Base-by-base conservation (phyloP, 2,888 invertebrate species). In the Rhabditophanes sp. region DNA sequence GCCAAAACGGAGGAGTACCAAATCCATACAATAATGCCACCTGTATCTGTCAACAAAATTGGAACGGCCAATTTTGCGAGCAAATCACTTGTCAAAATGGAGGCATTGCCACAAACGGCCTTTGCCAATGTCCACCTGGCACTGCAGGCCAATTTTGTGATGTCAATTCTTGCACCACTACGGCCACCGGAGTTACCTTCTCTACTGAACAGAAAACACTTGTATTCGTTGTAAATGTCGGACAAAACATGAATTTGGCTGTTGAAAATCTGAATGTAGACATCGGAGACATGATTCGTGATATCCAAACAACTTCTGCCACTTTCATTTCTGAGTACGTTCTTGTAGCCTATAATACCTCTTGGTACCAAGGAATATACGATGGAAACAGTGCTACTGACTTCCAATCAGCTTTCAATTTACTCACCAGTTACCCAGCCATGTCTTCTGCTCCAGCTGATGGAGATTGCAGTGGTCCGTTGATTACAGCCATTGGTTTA, bases 1-100 rank as follows among this genome's bases (percentile, higher is more conserved):
- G 55, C 35, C 35, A 38, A 21, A 53, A 55, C 23, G 55, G 55
- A 7, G 55, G 55, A 30, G 53, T 52, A 12, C 11, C 33, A 11
- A 49, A 51, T 25, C 48, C 51, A 11, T 33, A 33, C 4, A 51
- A 48, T 24, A 47, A 44, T 15, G 16, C 39, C 7, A 44, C 42
- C 21, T 55, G 55, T 35, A 44, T 53, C 33, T 55, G 55, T 30
- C 48, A 46, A 17, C 37, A 44, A 11, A 39, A 43, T 22, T 55
- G 35, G 33, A 34, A 22, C 22, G 55, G 53, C 32, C 30, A 35
- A 18, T 31, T 15, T 27, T 55, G 55, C 42, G 39, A 49, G 30
- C 34, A 34, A 5, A 45, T 50, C 35, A 32, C 35, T 25, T 55
- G 55, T 27, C 42, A 39, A 15, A 55, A 53, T 30, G 49, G 49